A percentile compares a stretch with the other conserved stretches of the same genome.
These are phyloP conservation scores for Ostrea edulis DNA, from an alignment of 1,140 invertebrate genomes.

Conservation along the genomic window DNA sequence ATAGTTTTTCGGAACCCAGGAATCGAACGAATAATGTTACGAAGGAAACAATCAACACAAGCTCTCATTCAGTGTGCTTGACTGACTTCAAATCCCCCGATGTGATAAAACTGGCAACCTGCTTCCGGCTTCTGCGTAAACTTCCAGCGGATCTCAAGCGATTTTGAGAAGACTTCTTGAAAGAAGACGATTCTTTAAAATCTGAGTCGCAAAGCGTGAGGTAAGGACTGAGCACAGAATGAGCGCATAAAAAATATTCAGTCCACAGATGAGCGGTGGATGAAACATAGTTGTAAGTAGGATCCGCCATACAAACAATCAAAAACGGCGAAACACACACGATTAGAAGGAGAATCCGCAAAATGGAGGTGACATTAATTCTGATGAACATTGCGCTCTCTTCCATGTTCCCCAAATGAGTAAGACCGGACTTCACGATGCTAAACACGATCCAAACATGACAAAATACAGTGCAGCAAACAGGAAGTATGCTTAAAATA, in stretches of 20 bases:
- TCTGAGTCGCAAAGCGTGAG: constrained; percentile 53
- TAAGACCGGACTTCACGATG: constrained; percentile 41
- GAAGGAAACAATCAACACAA: not conserved
- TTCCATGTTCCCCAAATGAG: constrained; percentile 39
- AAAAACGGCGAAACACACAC: constrained; percentile 44
- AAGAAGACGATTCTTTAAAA: constrained; percentile 44
- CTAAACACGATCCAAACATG: constrained; percentile 48
- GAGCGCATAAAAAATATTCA: constrained; percentile 47
- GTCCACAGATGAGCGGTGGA: not conserved
- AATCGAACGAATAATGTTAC: no score
- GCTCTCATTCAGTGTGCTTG: constrained; percentile 44
- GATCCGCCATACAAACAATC: constrained; percentile 22
- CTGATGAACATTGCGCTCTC: constrained; percentile 43
- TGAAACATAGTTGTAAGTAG: not conserved
- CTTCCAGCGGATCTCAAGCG: constrained; percentile 28
- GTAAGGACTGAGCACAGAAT: constrained; percentile 49
- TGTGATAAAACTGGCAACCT: constrained; percentile 44
- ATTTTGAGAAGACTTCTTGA: constrained; percentile 10
- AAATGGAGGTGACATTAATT: constrained; percentile 45
- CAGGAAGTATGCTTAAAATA: constrained; percentile 30
- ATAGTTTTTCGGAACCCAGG: no score
- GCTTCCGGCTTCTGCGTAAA: constrained; percentile 25
- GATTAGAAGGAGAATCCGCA: constrained; percentile 44
- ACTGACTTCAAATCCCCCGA: constrained; percentile 53
- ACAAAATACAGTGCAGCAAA: constrained; percentile 41